Evolutionary conservation across 2,797 vertebrate genomes (phyloP).

Genomic region (Rhincodon typus): DNA sequence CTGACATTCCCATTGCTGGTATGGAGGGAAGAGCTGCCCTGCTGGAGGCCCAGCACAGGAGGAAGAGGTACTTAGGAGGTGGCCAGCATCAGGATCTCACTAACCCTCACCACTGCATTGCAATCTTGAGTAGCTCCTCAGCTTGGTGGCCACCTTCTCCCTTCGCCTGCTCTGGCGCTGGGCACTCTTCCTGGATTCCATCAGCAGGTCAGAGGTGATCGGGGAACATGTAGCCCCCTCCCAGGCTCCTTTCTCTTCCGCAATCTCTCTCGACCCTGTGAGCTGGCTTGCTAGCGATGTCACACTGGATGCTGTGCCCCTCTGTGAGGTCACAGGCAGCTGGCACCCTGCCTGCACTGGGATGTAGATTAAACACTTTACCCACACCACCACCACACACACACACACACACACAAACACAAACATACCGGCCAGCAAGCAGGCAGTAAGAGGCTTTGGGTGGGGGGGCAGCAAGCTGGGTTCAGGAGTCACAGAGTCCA

Average conservation of each 20-base stretch:
- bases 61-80: too few relatives aligned
- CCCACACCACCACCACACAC: not conserved
- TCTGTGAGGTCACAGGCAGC: slow-evolving; percentile 40
- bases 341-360: not conserved
- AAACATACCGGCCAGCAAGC: not conserved
- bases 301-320: not conserved
- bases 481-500: not conserved
- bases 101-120: not conserved
- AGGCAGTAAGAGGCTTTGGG: too few relatives aligned
- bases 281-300: not conserved
- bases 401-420: too few relatives aligned
- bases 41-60: too few relatives aligned
- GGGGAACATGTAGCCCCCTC: not conserved
- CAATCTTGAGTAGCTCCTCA: not conserved
- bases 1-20: not conserved
- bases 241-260: not conserved
- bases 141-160: not conserved
- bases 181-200: not conserved
- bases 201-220: not conserved
- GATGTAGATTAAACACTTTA: not conserved
- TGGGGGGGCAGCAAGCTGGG: too few relatives aligned
- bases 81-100: too few relatives aligned
- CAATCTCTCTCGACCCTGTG: not conserved
- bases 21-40: not conserved
- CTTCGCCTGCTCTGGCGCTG: too few relatives aligned